Evolutionary conservation across 1,140 invertebrate genomes (phyloP), one percentile per base, ranked within the genome.

Genomic region (Platorchestia sp.): DNA sequence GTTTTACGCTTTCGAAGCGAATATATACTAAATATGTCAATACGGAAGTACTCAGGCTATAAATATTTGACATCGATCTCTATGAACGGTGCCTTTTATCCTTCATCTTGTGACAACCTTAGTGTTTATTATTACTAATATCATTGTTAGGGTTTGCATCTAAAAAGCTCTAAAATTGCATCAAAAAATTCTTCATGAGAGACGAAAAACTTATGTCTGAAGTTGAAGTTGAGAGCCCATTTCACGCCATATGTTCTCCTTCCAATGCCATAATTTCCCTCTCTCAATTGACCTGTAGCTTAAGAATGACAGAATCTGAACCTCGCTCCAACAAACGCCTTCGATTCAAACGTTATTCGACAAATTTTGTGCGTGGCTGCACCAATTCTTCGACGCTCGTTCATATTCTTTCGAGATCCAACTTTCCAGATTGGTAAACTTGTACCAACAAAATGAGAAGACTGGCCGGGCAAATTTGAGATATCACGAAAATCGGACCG

Each of bases 401-500:
- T 93, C 91, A 93, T 93, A 93, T 93, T 93, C 91, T 93, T 93
- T 93, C 43, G 43, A 45, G 91, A 44, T 47, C 91, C 43, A 93
- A 93, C 91, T 93, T 93, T 93, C 43, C 91, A 93, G 91, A 93
- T 93, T 93, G 91, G 45, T 93, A 93, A 93, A 93, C 91, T 93
- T 93, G 91, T 19, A 93, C 0, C 7, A 93, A 93, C 91, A 40
- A 93, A 93, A 93, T 93, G 91, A 93, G 91, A 36, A 5, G 86
- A 87, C 19, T 44, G 44, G 43, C 10, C 43, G 44, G 40, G 7
- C 91, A 47, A 93, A 45, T 93, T 93, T 93, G 43, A 93, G 36
- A 93, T 93, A 45, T 93, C 44, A 45, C 41, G 91, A 27, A 47
- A 45, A 36, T 16, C 45, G 91, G 91, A 45, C 45, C 0, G 10